Percentiles rank a stretch among this genome's conserved stretches.
Conservation (phyloP, 1,140 invertebrate species). For the Papilio aristodemus region DNA sequence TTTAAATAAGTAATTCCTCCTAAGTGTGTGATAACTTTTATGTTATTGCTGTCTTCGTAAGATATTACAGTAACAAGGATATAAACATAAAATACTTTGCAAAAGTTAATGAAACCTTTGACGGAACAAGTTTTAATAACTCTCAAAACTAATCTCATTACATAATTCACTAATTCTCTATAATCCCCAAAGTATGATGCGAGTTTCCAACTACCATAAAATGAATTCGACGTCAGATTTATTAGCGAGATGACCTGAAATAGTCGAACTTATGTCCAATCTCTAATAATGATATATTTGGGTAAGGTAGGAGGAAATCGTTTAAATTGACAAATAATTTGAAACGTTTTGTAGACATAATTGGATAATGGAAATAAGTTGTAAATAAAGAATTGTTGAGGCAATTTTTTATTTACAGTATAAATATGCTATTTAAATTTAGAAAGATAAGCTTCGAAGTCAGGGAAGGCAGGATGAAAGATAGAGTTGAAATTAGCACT, state of each 20-base stretch:
- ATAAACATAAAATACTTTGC: slow-evolving; percentile 16
- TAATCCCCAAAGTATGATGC: slow-evolving; percentile 25
- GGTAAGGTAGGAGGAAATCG: background rate
- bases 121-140: slow-evolving; percentile 32
- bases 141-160: slow-evolving; percentile 28
- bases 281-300: background rate
- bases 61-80: background rate
- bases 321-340: background rate
- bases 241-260: slow-evolving; percentile 30
- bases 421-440: too few species aligned
- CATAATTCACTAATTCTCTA: slow-evolving; percentile 30
- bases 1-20: background rate
- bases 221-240: slow-evolving; percentile 33
- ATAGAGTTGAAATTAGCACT: too few species aligned
- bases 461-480: too few species aligned
- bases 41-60: background rate
- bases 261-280: slow-evolving; percentile 18
- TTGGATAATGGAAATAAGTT: too few species aligned
- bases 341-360: too few species aligned
- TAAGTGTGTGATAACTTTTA: background rate
- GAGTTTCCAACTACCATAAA: slow-evolving; percentile 31
- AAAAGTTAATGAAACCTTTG: slow-evolving; percentile 14
- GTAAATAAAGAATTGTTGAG: too few species aligned
- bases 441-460: too few species aligned
- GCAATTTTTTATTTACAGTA: too few species aligned